Conservation (phyloP, 2,113 vertebrate genomes). For the Phyllopteryx taeniolatus region DNA sequence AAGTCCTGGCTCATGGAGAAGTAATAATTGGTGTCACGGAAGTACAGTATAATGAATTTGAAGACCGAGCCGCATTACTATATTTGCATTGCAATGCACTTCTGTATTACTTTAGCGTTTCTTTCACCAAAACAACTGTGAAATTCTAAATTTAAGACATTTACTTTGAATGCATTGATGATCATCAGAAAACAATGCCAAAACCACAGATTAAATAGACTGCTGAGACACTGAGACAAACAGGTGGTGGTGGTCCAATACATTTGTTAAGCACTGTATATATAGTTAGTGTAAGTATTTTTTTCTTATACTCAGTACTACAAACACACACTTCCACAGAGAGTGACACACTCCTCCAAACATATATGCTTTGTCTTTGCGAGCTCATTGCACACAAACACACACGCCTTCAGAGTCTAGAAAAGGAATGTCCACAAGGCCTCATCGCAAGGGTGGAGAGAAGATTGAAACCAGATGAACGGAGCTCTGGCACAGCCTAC, state of each 20-base stretch:
- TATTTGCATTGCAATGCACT: too few relatives aligned
- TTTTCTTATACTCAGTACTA: not conserved
- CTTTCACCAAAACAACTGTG: too few relatives aligned
- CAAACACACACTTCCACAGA: not conserved
- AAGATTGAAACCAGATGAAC: conserved; percentile 81
- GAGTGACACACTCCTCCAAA: conserved; percentile 17
- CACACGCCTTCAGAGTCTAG: conserved; percentile 27
- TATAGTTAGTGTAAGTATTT: not conserved
- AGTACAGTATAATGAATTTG: too few relatives aligned
- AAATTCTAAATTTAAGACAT: too few relatives aligned
- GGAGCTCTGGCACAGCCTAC: conserved; percentile 53
- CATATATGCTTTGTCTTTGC: conserved; percentile 53
- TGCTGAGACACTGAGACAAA: not conserved
- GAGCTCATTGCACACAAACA: conserved; percentile 22
- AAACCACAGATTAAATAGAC: too few relatives aligned
- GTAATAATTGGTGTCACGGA: too few relatives aligned
- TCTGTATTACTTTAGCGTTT: too few relatives aligned
- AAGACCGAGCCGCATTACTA: too few relatives aligned
- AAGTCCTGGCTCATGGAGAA: too few relatives aligned
- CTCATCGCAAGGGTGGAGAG: conserved; percentile 64
- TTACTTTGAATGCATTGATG: too few relatives aligned
- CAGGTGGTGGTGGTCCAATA: not conserved
- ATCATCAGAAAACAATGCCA: too few relatives aligned
- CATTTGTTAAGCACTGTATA: not conserved
- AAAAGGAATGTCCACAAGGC: conserved; percentile 69